Base-by-base conservation (phyloP, 2,888 invertebrate genomes). In the Lepidocyrtinus sp. region DNA sequence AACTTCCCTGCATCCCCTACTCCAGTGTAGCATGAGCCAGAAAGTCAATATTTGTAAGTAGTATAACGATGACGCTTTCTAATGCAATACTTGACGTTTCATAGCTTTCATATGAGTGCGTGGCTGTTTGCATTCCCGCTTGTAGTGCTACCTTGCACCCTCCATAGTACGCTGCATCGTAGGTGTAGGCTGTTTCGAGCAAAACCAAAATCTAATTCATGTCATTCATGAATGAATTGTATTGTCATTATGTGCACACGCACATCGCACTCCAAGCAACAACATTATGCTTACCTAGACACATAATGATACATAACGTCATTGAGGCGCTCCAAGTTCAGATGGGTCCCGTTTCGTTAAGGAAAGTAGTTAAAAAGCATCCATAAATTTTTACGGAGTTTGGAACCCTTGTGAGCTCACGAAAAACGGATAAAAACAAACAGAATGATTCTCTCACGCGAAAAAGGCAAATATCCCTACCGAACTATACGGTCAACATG, bases 201-300 rank as follows among this genome's bases (percentile, higher is more conserved):
- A 15, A 9, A 55, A 55, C 5, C 17, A 17, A 55, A 55, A 55
- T 55, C 17, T 55, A 55, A 55, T 55, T 55, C 55, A n/a, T n/a
- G 55, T 55, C 55, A 55, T 55, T 55, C 55, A 55, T 55, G 55
- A 55, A 55, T 55, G 55, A 55, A 55, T 55, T n/a, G 36, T 36
- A 36, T 36, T 36, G 36, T 36, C 36, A 36, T 36, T 36, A 12
- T 55, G 55, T 55, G n/a, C 55, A 55, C 55, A 55, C 55, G 55
- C 55, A 55, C 55, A 55, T n/a, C 55, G 12, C 12, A n/a, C n/a
- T n/a, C n/a, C n/a, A 36, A 36, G 36, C 12, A 36, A 36, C 12
- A 36, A 36, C 36, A 36, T 7, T 36, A 36, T 36, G 12, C 36
- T 36, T 12, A 36, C 36, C 5, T 36, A 36, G n/a, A n/a, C n/a